A percentile compares a stretch with the other conserved stretches of the same genome.
These are phyloP conservation scores for Aleiodes leptofemur DNA, from an alignment of 2,888 invertebrate species.

Conservation along the genomic window DNA sequence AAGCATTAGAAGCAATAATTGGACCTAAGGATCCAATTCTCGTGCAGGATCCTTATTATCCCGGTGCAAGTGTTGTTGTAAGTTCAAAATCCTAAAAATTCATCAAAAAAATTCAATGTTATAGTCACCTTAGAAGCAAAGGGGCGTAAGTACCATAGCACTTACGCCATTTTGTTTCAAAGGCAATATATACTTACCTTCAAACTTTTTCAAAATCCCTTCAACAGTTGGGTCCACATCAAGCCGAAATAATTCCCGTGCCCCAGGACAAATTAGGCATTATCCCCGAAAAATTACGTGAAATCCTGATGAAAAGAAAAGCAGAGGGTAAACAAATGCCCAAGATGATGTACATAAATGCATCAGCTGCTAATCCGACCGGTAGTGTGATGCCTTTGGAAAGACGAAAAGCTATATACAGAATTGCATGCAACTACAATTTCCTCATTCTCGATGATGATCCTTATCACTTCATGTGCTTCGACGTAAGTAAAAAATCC, in stretches of 20 bases:
- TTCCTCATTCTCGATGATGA: slow-evolving; percentile 89
- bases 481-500: slow-evolving; percentile 76
- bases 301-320: slow-evolving; percentile 77
- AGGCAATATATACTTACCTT: too few species aligned
- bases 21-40: slow-evolving; percentile 83
- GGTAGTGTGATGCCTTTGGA: slow-evolving; percentile 82
- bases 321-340: slow-evolving; percentile 79
- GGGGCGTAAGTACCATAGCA: too few species aligned
- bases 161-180: too few species aligned
- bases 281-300: slow-evolving; percentile 79
- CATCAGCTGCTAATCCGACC: slow-evolving; percentile 87
- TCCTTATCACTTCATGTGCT: slow-evolving; percentile 88
- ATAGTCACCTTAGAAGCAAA: too few species aligned
- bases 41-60: slow-evolving; percentile 83
- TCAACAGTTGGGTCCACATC: slow-evolving; percentile 82
- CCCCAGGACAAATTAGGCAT: slow-evolving; percentile 84
- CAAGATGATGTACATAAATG: slow-evolving; percentile 84
- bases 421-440: slow-evolving; percentile 85
- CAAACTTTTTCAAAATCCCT: not conserved
- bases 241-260: slow-evolving; percentile 81
- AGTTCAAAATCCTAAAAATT: slow-evolving; percentile 66
- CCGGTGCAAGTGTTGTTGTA: slow-evolving; percentile 83
- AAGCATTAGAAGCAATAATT: slow-evolving; percentile 84
- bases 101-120: slow-evolving; percentile 27
- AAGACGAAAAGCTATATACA: slow-evolving; percentile 83